phyloP scores from a whole-genome alignment of 1,140 invertebrate genomes.

The Trinorchestia longiramus region DNA sequence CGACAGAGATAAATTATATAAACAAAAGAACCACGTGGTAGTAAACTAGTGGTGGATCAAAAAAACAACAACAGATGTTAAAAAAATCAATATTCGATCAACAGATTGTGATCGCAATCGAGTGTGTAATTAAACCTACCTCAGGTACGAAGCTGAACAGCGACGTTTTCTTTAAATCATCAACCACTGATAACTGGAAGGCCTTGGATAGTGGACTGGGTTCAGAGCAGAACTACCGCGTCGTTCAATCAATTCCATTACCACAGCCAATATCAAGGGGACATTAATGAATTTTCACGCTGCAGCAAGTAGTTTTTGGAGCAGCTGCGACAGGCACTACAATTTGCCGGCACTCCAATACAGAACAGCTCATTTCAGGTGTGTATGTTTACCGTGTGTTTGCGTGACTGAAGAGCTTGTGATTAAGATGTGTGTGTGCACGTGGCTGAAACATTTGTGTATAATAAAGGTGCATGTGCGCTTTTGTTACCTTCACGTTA shows the following conservation, averaged over 20 bases:
- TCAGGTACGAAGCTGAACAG: too few species aligned
- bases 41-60: background rate
- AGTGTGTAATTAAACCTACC: background rate
- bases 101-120: background rate
- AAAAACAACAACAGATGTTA: background rate
- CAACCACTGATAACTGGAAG: background rate
- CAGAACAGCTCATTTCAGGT: too few species aligned
- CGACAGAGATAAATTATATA: background rate
- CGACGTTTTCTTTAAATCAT: background rate
- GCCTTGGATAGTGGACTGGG: background rate
- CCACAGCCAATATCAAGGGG: background rate
- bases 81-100: background rate
- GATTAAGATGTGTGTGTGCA: too few species aligned
- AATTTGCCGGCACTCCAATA: background rate
- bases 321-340: background rate
- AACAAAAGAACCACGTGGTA: background rate
- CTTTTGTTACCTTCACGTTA: too few species aligned
- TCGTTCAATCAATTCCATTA: background rate
- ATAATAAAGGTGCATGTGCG: too few species aligned
- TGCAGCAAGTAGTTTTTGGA: background rate
- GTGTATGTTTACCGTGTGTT: too few species aligned
- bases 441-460: too few species aligned
- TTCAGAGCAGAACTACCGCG: background rate
- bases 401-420: too few species aligned
- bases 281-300: background rate